Evolutionary conservation across 1,140 invertebrate species (phyloP), one percentile per base, ranked within the genome.

Genomic region (Lasioglossum albipes): DNA sequence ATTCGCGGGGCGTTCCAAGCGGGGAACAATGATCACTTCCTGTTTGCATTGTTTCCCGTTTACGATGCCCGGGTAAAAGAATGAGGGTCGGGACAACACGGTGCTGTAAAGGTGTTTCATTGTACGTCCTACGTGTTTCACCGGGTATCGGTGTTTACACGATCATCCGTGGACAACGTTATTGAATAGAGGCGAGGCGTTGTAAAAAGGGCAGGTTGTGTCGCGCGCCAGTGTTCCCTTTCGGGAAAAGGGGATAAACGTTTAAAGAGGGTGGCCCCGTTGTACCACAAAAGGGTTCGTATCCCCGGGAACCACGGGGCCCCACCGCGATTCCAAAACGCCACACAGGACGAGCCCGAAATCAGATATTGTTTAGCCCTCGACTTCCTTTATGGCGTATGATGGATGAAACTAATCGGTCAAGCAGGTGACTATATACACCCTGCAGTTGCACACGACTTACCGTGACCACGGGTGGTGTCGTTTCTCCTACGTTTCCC

Each of bases 361-460:
- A 82, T 78, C 75, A 82, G 80, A 82, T 78, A 79, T 79, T 72
- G 52, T 75, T 79, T 54, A 2, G 66, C 22, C 61, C 74, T 71
- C 59, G 59, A 71, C 67, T 81, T 65, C 79, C 79, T 81, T 70
- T 80, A 80, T 80, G 57, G 42, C 45, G 54, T 42, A 54, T 80
- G 79, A 81, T 81, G 73, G 79, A 81, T 81, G 79, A 77, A 81
- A 81, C 59, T 77, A 81, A 81, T 81, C 79, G 79, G 42, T 81
- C 79, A 81, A 81, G 16, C 79, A 62, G 79, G 79, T 80, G 72
- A 80, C 72, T 62, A 41, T 75, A 68, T 65, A 69, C 59, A 76
- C 62, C 67, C 74, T 57, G 62, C 71, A 71, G 79, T 77, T 65
- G 65, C 74, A 22, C 57, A 45, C n/a, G 75, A 81, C 45, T 77